A percentile compares a stretch with the other conserved stretches of the same genome.
Evolutionary conservation across 2,113 vertebrate species (phyloP).

Genomic region (Myotis brandtii): DNA sequence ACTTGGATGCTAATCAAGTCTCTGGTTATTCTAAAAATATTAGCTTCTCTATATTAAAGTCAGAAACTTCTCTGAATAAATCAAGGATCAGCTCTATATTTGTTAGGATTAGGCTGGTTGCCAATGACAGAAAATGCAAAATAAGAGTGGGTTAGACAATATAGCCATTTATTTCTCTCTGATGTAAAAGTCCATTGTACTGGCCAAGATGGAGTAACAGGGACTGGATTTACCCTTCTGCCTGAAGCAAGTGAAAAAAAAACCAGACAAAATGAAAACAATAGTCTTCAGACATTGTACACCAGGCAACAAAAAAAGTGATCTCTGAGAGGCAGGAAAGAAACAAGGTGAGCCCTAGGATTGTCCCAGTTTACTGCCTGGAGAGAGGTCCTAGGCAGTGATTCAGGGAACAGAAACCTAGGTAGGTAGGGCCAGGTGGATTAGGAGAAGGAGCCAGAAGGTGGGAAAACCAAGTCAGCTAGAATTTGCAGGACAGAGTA

Average conservation of each 20-base stretch:
- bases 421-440: background rate
- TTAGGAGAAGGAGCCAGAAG: background rate
- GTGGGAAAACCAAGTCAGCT: background rate
- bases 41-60: constrained; percentile 66
- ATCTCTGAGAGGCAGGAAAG: constrained; percentile 19
- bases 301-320: constrained; percentile 30
- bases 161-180: constrained; percentile 55
- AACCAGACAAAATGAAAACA: constrained; percentile 69
- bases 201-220: constrained; percentile 49
- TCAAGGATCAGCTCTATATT: constrained; percentile 23
- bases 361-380: constrained; percentile 34
- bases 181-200: constrained; percentile 22
- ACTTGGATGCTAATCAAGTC: background rate
- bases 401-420: background rate
- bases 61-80: constrained; percentile 59
- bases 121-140: constrained; percentile 63
- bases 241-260: constrained; percentile 33
- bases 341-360: background rate
- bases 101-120: constrained; percentile 55
- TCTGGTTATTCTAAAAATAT: constrained; percentile 52
- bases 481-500: constrained; percentile 27
- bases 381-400: background rate
- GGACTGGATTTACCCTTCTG: constrained; percentile 27
- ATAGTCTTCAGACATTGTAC: constrained; percentile 46
- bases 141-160: constrained; percentile 60